Evolutionary conservation across 2,113 vertebrate species (phyloP).

Genomic region (Verasper variegatus): DNA sequence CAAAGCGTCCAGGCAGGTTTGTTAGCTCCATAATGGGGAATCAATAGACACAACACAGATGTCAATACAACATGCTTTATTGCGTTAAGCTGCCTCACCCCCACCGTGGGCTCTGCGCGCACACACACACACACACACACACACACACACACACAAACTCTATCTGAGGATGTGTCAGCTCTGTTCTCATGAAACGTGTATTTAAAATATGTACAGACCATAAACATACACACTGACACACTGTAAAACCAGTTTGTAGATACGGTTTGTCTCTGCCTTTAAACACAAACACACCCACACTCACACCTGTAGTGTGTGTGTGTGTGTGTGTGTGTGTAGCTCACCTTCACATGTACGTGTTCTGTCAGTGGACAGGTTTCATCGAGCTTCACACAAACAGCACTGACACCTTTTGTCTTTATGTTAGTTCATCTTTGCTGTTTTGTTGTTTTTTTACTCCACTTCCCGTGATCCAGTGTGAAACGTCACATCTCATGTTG

Average conservation of each 20-base stretch:
- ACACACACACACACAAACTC: conserved; percentile 49
- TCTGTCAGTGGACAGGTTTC: not conserved
- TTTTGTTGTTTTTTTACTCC: not conserved
- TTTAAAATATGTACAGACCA: not conserved
- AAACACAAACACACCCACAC: not conserved
- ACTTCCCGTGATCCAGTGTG: not conserved
- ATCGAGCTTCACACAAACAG: no score
- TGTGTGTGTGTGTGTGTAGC: not conserved
- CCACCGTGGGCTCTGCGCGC: conserved; percentile 56
- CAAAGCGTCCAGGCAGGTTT: conserved; percentile 86
- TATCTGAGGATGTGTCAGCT: conserved; percentile 19
- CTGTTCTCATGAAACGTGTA: conserved; percentile 3
- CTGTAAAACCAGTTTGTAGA: not conserved
- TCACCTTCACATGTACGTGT: no score
- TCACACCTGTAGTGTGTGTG: not conserved
- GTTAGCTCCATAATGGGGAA: conserved; percentile 88
- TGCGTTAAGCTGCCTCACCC: conserved; percentile 83
- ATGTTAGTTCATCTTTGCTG: not conserved
- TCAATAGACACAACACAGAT: conserved; percentile 88
- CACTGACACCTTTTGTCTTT: not conserved
- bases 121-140: conserved; percentile 40
- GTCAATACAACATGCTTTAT: conserved; percentile 89
- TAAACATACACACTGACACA: not conserved
- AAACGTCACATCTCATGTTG: not conserved
- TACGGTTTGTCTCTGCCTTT: not conserved